Conservation (phyloP, 2,797 vertebrate species). For the Cyclopterus lumpus region DNA sequence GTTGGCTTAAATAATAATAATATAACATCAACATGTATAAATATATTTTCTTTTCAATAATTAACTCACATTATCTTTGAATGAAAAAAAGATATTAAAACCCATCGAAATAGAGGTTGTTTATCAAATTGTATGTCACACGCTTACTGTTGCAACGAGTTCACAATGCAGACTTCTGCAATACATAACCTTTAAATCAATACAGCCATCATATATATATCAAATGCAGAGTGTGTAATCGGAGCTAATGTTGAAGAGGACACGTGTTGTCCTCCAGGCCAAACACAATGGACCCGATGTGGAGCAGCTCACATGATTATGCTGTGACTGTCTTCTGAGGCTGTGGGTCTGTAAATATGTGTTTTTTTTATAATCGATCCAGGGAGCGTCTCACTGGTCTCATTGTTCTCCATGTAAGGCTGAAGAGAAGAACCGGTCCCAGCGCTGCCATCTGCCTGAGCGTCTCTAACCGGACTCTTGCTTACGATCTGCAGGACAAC, state of each 20-base stretch:
- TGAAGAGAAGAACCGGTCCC: constrained; percentile 45
- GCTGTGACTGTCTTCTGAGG: constrained; percentile 81
- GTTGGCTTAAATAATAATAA: no score
- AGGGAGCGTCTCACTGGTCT: constrained; percentile 49
- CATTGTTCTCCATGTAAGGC: constrained; percentile 55
- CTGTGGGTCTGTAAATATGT: constrained; percentile 53
- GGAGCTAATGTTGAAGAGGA: constrained; percentile 11
- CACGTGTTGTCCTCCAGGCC: constrained; percentile 48
- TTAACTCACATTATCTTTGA: no score
- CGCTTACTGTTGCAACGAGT: not conserved
- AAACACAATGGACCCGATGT: constrained; percentile 42
- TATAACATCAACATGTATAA: no score
- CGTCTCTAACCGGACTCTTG: constrained; percentile 19
- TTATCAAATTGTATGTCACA: constrained; percentile 2
- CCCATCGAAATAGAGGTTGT: not conserved
- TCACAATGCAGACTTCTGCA: not conserved
- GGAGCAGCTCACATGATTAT: constrained; percentile 79
- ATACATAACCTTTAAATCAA: constrained; percentile 11
- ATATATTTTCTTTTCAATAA: no score
- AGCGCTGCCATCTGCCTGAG: constrained; percentile 32
- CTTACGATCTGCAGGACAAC: constrained; percentile 23
- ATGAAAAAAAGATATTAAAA: no score
- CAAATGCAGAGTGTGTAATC: constrained; percentile 22
- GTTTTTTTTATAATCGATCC: constrained; percentile 23
- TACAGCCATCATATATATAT: not conserved